These are phyloP conservation scores for Phymanthus crucifer DNA, from an alignment of 92 coral and sea anemone genomes.

Conservation along the genomic window DNA sequence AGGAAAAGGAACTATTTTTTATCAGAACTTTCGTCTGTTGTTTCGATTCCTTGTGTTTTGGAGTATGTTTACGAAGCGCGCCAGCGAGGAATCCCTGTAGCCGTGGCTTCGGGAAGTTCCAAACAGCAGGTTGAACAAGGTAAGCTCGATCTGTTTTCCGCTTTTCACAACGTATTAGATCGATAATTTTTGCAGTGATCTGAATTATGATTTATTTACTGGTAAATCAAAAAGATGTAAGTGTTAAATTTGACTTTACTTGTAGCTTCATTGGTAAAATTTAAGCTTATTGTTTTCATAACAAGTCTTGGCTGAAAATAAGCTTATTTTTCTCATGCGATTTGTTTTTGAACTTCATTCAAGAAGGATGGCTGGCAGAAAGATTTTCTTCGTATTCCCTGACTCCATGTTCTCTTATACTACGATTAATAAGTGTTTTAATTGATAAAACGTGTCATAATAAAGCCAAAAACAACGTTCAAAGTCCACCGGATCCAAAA, in stretches of 20 bases:
- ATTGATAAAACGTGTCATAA: background rate
- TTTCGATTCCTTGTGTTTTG: conserved; percentile 79
- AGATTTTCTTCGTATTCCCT: background rate
- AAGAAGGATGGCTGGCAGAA: background rate
- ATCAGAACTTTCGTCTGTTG: conserved; percentile 58
- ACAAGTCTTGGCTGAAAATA: no score
- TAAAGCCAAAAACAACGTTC: background rate
- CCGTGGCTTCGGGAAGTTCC: conserved; percentile 98
- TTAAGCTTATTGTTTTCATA: background rate
- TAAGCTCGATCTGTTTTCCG: conserved; percentile 15
- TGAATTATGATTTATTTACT: background rate
- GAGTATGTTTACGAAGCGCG: conserved; percentile 79
- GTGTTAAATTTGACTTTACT: background rate
- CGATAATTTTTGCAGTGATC: background rate
- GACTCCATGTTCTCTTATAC: background rate
- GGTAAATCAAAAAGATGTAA: background rate
- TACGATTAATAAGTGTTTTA: background rate
- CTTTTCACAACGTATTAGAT: background rate
- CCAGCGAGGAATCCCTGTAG: conserved; percentile 70
- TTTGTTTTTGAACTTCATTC: background rate
- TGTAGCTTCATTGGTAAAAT: background rate
- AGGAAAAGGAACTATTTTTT: conserved; percentile 75
- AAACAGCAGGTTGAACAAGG: conserved; percentile 90
- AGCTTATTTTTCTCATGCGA: background rate
- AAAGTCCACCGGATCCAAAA: background rate